These are phyloP conservation scores for Pardosa pseudoannulata DNA, from an alignment of 2,888 invertebrate species.

Conservation along the genomic window DNA sequence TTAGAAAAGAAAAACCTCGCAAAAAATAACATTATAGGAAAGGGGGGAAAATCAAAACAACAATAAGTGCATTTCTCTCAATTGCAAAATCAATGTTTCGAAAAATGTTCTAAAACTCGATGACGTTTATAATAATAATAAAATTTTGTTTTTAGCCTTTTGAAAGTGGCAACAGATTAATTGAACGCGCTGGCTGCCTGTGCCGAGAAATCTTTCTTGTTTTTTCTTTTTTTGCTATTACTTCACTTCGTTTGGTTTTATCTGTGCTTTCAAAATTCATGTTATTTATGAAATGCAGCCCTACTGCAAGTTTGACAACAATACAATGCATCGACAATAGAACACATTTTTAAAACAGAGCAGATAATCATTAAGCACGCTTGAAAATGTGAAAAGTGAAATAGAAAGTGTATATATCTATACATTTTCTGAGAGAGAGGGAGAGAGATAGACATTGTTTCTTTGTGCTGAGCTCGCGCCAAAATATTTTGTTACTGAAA, in stretches of 20 bases:
- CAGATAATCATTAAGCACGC: conserved; percentile 62
- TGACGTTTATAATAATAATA: conserved; percentile 68
- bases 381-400: conserved; percentile 33
- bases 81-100: conserved; percentile 72
- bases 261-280: conserved; percentile 53
- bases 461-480: conserved; percentile 44
- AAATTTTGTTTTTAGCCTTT: conserved; percentile 56
- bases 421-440: conserved; percentile 29
- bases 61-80: conserved; percentile 65
- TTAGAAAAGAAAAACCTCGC: not conserved
- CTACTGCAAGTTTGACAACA: conserved; percentile 58
- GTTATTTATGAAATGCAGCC: conserved; percentile 68
- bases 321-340: conserved; percentile 56
- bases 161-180: conserved; percentile 71
- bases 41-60: conserved; percentile 45
- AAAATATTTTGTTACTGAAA: conserved; percentile 64
- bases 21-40: conserved; percentile 26
- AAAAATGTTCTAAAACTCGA: conserved; percentile 72
- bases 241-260: conserved; percentile 48
- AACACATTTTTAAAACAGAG: conserved; percentile 66
- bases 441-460: conserved; percentile 71
- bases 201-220: conserved; percentile 29
- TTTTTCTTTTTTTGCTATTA: conserved; percentile 15
- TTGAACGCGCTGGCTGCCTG: conserved; percentile 31
- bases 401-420: conserved; percentile 38